These are phyloP conservation scores for Nyctalus aviator DNA, from an alignment of 2,797 vertebrate species.

Conservation along the genomic window DNA sequence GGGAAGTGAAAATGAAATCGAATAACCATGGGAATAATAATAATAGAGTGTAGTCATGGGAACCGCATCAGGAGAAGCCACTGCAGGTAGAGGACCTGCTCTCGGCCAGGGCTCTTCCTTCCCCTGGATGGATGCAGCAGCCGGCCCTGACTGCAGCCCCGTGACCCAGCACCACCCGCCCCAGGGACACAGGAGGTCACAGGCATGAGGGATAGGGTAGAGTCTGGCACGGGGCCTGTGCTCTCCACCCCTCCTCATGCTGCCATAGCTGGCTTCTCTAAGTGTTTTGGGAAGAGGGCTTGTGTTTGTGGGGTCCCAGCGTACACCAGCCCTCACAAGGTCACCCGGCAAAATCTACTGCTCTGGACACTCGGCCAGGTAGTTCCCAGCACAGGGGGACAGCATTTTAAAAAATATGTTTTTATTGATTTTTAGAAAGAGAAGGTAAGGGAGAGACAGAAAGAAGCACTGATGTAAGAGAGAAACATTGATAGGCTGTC, in stretches of 20 bases:
- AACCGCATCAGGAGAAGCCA: accelerated
- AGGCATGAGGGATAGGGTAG: not conserved
- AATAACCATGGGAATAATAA: accelerated
- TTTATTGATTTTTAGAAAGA: not conserved
- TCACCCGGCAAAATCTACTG: accelerated
- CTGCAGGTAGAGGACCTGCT: accelerated
- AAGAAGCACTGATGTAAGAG: not conserved
- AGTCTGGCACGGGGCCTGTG: not conserved
- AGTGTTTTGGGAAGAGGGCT: accelerated
- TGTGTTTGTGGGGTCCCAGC: accelerated
- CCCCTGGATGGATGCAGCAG: accelerated
- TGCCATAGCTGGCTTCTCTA: not conserved
- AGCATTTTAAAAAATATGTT: not conserved
- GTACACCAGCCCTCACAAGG: accelerated
- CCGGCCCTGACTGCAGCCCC: accelerated
- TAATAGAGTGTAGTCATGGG: accelerated
- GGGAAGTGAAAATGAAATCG: not conserved
- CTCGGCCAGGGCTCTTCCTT: accelerated
- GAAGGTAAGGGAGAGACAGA: not conserved
- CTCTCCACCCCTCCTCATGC: not conserved
- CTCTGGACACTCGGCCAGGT: not conserved
- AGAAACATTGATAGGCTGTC: not conserved
- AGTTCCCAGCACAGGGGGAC: too few relatives aligned
- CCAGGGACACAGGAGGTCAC: not conserved
- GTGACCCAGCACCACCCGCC: accelerated